Conservation (phyloP, 1,140 invertebrate genomes). For the Halyomorpha halys region DNA sequence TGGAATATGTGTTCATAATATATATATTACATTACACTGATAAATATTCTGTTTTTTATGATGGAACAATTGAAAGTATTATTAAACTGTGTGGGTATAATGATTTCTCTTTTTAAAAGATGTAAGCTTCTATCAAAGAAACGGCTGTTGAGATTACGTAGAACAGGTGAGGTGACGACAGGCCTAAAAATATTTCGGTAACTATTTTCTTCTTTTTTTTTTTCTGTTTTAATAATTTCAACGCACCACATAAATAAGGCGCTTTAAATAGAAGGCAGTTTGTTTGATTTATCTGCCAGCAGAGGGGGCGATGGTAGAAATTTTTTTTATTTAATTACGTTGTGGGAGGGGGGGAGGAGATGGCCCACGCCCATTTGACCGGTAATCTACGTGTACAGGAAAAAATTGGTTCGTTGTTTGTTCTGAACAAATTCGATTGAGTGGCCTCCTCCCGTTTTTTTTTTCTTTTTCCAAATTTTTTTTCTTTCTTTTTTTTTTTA, state of each 20-base stretch:
- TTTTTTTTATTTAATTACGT: slow-evolving; percentile 15
- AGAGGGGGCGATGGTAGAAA: neutral
- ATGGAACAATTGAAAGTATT: no score
- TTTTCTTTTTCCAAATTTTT: slow-evolving; percentile 11
- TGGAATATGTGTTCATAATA: no score
- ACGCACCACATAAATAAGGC: slow-evolving; percentile 5
- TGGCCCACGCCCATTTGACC: slow-evolving; percentile 7
- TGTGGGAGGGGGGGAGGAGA: neutral
- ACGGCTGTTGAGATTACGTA: no score
- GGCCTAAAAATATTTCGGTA: no score
- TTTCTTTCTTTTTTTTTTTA: slow-evolving; percentile 17
- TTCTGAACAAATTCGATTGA: slow-evolving; percentile 19
- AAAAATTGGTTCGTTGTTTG: slow-evolving; percentile 19
- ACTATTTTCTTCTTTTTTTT: no score
- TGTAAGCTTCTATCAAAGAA: no score
- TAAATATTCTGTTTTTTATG: no score
- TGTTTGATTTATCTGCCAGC: slow-evolving; percentile 5
- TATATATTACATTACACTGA: no score
- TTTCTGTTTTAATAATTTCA: no score
- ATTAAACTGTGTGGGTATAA: no score
- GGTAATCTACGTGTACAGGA: slow-evolving; percentile 17
- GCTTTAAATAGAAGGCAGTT: slow-evolving; percentile 11
- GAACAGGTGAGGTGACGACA: no score
- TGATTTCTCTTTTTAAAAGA: no score
- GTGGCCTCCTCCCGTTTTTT: slow-evolving; percentile 10